A percentile compares a stretch with the other conserved stretches of the same genome.
phyloP scores from a whole-genome alignment of 2,113 vertebrate genomes.

The Seriola aureovittata region DNA sequence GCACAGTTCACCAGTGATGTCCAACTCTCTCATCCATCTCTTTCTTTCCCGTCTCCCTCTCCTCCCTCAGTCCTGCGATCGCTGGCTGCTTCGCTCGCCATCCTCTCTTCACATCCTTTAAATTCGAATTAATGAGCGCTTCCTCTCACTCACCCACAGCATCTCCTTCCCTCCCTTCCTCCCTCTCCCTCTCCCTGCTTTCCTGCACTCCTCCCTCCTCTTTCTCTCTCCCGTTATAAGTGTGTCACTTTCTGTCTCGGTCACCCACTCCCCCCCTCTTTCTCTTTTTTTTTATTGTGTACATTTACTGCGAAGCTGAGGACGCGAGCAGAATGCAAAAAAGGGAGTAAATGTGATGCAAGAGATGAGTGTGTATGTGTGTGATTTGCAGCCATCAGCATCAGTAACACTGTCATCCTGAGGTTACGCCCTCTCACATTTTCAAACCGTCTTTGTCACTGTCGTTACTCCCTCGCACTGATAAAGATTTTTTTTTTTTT shows the following conservation, averaged over 20 bases:
- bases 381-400: slow-evolving; percentile 28
- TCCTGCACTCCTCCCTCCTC: slow-evolving; percentile 21
- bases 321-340: slow-evolving; percentile 57
- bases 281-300: not conserved
- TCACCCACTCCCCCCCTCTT: slow-evolving; percentile 1
- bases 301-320: slow-evolving; percentile 40
- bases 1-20: slow-evolving; percentile 10
- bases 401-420: slow-evolving; percentile 10
- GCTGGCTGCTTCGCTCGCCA: slow-evolving; percentile 19
- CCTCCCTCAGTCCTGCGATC: slow-evolving; percentile 4
- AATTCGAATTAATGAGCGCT: slow-evolving; percentile 71
- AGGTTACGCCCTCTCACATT: slow-evolving; percentile 45
- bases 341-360: not conserved
- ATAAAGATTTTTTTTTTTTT: not conserved
- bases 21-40: not conserved
- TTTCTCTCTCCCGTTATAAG: slow-evolving; percentile 27
- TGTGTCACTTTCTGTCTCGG: slow-evolving; percentile 22
- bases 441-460: slow-evolving; percentile 13
- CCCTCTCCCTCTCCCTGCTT: not conserved
- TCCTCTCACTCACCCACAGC: slow-evolving; percentile 56
- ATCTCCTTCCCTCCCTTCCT: slow-evolving; percentile 44
- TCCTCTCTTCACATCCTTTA: slow-evolving; percentile 63
- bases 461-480: not conserved
- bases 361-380: slow-evolving; percentile 3
- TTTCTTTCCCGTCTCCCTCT: slow-evolving; percentile 10